A percentile compares a stretch with the other conserved stretches of the same genome.
Evolutionary conservation across 2,113 vertebrate genomes (phyloP).

Genomic region (Atherinomorus stipes): DNA sequence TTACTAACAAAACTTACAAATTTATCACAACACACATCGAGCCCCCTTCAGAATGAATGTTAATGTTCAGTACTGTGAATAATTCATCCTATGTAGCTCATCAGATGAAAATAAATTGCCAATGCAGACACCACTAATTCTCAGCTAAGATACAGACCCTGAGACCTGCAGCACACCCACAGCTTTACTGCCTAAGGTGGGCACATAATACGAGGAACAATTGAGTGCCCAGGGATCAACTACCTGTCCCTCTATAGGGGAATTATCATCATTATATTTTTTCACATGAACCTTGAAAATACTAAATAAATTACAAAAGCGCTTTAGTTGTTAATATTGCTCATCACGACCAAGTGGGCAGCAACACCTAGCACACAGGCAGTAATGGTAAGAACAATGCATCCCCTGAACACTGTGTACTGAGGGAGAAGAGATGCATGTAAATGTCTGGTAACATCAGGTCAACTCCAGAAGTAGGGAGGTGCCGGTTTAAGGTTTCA

Average conservation of each 20-base stretch:
- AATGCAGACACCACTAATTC: neutral
- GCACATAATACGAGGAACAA: slow-evolving; percentile 7
- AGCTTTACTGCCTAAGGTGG: neutral
- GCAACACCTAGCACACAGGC: too few relatives aligned
- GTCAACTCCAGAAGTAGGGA: too few relatives aligned
- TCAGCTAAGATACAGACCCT: neutral
- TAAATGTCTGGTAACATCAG: too few relatives aligned
- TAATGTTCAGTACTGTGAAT: slow-evolving; percentile 7
- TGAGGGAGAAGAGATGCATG: too few relatives aligned
- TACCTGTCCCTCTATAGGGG: neutral
- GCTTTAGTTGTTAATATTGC: too few relatives aligned
- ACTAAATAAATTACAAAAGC: neutral
- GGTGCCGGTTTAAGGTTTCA: too few relatives aligned
- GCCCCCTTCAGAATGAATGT: neutral
- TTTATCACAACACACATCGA: neutral
- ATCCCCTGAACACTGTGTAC: too few relatives aligned
- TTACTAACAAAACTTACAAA: neutral
- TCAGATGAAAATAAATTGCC: slow-evolving; percentile 3
- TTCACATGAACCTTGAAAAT: neutral
- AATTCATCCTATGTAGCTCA: slow-evolving; percentile 14
- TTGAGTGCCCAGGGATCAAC: neutral
- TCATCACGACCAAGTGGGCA: too few relatives aligned
- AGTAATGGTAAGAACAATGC: too few relatives aligned
- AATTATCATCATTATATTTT: neutral
- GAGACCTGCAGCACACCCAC: neutral